Evolutionary conservation across 2,797 vertebrate genomes (phyloP).

Genomic region (Salmo trutta): DNA sequence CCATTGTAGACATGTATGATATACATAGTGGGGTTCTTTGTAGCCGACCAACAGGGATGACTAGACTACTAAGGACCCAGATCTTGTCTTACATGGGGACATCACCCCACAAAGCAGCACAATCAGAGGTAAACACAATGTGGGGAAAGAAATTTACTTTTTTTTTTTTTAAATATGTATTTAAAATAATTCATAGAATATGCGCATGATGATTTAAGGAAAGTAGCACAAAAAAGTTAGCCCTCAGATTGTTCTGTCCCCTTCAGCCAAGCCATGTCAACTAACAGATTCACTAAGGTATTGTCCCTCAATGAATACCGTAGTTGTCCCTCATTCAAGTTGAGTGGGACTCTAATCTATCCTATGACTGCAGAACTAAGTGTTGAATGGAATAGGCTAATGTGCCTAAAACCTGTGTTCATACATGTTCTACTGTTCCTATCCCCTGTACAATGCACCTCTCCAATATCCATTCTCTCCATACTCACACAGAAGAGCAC

Average conservation of each 20-base stretch:
- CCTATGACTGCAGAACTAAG: conserved; percentile 8
- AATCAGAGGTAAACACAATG: conserved; percentile 57
- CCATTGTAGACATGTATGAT: conserved; percentile 10
- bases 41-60: conserved; percentile 18
- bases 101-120: conserved; percentile 51
- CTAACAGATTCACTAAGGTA: background rate
- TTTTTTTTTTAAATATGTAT: conserved; percentile 54
- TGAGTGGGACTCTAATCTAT: conserved; percentile 18
- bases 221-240: conserved; percentile 65
- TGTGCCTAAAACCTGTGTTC: conserved; percentile 42
- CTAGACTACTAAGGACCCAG: conserved; percentile 26
- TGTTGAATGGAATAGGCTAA: conserved; percentile 15
- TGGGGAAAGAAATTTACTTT: conserved; percentile 58
- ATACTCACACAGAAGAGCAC: conserved; percentile 55
- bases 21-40: conserved; percentile 20
- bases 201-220: conserved; percentile 69
- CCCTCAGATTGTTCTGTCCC: conserved; percentile 15
- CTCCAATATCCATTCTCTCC: conserved; percentile 5
- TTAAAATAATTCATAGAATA: conserved; percentile 81
- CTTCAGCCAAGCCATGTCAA: conserved; percentile 18
- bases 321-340: conserved; percentile 16
- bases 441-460: conserved; percentile 5
- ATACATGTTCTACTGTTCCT: background rate
- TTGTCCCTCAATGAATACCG: background rate
- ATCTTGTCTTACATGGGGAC: conserved; percentile 19